Conservation (phyloP, 2,113 vertebrate species). For the Atlantisia rogersi region DNA sequence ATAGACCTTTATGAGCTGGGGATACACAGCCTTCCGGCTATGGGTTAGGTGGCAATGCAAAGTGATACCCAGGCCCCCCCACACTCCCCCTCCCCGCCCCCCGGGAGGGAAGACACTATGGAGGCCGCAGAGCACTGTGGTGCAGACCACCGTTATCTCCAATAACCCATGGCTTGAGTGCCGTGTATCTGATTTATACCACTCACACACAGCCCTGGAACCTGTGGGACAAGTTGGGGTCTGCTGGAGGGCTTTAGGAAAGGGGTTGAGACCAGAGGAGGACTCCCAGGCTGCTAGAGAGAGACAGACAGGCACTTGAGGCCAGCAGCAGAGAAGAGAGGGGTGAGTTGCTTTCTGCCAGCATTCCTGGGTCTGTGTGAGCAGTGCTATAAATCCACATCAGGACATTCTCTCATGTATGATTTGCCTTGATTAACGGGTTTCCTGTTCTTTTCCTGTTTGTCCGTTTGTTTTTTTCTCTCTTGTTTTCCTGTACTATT, state of each 20-base stretch:
- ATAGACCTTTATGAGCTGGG: conserved; percentile 63
- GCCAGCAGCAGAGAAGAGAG: conserved; percentile 29
- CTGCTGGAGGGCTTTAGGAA: conserved; percentile 35
- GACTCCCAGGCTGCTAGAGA: not conserved
- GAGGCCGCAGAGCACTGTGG: conserved; percentile 27
- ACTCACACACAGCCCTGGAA: conserved; percentile 80
- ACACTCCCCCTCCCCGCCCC: not conserved
- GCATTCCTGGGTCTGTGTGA: conserved; percentile 80
- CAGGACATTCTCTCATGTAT: conserved; percentile 75
- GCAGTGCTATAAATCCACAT: conserved; percentile 80
- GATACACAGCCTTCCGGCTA: conserved; percentile 75
- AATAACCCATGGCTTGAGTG: conserved; percentile 71
- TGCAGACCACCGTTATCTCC: not conserved
- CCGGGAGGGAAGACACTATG: conserved; percentile 10
- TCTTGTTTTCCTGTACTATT: conserved; percentile 75
- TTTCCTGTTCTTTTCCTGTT: conserved; percentile 86
- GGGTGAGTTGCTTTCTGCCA: conserved; percentile 23
- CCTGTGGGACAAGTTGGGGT: conserved; percentile 41
- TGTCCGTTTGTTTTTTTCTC: conserved; percentile 78
- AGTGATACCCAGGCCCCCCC: conserved; percentile 13
- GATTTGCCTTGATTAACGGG: conserved; percentile 84
- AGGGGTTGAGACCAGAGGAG: not conserved
- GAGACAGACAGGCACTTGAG: conserved; percentile 27
- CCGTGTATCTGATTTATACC: conserved; percentile 84
- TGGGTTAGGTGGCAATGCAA: conserved; percentile 62